Percentiles rank a stretch among this genome's conserved stretches.
These are phyloP conservation scores for Leptocoma aspasia DNA, from an alignment of 2,113 vertebrate species.

Conservation along the genomic window DNA sequence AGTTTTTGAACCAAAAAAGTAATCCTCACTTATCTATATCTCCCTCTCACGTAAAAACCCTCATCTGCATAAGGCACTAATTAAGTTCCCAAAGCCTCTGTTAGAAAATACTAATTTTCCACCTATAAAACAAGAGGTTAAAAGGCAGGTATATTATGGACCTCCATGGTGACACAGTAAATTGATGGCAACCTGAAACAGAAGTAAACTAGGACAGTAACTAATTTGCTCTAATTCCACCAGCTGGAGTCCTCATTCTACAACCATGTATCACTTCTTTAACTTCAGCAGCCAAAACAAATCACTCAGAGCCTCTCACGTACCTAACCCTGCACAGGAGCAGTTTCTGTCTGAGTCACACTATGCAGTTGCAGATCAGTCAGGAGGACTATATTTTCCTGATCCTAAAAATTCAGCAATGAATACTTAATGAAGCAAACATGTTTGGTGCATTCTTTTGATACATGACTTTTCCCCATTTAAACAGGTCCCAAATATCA, in stretches of 20 bases:
- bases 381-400: background rate
- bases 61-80: background rate
- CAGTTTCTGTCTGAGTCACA: background rate
- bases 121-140: background rate
- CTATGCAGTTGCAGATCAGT: background rate
- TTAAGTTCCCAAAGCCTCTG: background rate
- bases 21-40: background rate
- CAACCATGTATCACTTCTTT: background rate
- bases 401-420: background rate
- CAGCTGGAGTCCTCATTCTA: background rate
- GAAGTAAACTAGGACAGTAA: background rate
- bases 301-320: rapidly evolving
- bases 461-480: background rate
- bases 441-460: background rate
- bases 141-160: background rate
- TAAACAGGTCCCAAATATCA: background rate
- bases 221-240: background rate
- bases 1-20: background rate
- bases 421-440: background rate
- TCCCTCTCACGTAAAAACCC: rapidly evolving
- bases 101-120: background rate
- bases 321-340: background rate
- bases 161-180: background rate
- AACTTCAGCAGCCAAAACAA: background rate
- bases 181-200: background rate